Conservation (phyloP, 2,888 invertebrate species). For the Orchestes rusci region DNA sequence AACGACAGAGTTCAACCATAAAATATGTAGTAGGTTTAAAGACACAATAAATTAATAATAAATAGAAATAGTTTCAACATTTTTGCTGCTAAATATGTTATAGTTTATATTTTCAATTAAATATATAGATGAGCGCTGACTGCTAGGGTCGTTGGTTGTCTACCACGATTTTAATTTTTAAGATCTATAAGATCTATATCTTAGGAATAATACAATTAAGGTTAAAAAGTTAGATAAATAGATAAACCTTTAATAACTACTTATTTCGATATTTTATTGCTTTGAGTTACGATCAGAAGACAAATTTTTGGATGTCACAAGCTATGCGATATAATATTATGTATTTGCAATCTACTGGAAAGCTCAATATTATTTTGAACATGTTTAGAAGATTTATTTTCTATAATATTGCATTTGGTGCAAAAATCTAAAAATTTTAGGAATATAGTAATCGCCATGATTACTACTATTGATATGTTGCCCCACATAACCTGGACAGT, state of each 20-base stretch:
- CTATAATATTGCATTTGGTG: too few species aligned
- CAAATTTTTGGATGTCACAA: conserved; percentile 38
- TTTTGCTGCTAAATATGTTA: conserved; percentile 39
- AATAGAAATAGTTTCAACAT: conserved; percentile 42
- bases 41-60: conserved; percentile 31
- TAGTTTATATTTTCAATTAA: conserved; percentile 35
- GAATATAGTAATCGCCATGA: too few species aligned
- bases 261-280: conserved; percentile 46
- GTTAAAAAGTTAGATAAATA: conserved; percentile 39
- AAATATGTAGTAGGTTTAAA: conserved; percentile 21
- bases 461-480: too few species aligned
- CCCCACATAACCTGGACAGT: too few species aligned
- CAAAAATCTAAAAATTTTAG: too few species aligned
- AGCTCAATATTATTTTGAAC: background rate
- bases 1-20: conserved; percentile 39
- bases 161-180: conserved; percentile 32
- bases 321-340: too few species aligned
- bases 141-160: conserved; percentile 43
- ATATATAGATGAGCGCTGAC: conserved; percentile 46
- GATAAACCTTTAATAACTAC: conserved; percentile 38
- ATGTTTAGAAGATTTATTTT: conserved; percentile 1
- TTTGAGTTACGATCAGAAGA: conserved; percentile 46
- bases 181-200: conserved; percentile 29
- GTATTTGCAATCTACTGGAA: too few species aligned
- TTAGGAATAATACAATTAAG: conserved; percentile 28